Conservation (phyloP, 1,140 invertebrate species). For the Mercenaria mercenaria region DNA sequence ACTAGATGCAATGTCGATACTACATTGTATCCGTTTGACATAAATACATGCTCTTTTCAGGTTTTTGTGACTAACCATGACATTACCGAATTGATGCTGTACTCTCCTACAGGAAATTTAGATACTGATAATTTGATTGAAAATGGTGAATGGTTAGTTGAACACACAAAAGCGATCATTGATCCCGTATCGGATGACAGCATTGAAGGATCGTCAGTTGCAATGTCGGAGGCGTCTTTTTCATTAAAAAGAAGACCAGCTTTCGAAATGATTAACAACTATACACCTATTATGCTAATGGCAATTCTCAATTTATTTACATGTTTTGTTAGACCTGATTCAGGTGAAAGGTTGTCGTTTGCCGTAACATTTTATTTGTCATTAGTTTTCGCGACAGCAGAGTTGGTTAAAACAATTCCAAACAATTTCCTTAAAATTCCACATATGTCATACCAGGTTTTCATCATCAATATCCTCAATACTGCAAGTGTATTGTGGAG, state of each 20-base stretch:
- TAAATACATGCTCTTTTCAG: background rate
- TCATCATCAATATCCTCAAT: background rate
- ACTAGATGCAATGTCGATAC: background rate
- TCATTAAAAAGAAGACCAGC: background rate
- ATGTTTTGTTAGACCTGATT: background rate
- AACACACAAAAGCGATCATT: background rate
- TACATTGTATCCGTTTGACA: constrained; percentile 14
- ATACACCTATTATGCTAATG: background rate
- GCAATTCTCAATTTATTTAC: background rate
- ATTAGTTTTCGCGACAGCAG: background rate
- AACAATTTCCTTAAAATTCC: background rate
- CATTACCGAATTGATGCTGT: background rate
- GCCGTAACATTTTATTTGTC: constrained; percentile 7
- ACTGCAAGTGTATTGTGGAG: background rate
- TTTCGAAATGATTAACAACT: background rate
- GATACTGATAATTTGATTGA: too few relatives aligned
- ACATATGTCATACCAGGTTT: background rate
- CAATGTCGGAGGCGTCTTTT: background rate
- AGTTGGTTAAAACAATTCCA: background rate
- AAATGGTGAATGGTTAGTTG: background rate
- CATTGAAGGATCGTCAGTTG: background rate
- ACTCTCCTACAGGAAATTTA: background rate
- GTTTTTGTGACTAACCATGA: background rate
- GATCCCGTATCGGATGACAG: background rate
- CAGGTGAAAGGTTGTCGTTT: constrained; percentile 7